Conservation (phyloP, 35 echinoderm and acorn worm genomes). For the Stichopus chloronotus region DNA sequence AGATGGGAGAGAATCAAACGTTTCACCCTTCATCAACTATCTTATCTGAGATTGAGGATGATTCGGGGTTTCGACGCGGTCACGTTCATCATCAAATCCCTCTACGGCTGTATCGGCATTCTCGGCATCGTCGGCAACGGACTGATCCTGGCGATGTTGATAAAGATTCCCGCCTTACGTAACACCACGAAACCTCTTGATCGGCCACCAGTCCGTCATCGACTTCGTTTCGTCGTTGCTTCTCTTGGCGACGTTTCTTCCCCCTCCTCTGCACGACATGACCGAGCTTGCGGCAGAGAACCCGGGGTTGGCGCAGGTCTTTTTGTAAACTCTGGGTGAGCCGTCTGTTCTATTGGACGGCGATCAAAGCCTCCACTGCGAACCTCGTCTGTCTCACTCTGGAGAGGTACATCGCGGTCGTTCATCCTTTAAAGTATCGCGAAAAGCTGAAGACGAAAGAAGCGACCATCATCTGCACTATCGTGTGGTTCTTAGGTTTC, state of each 20-base stretch:
- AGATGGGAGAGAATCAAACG: background rate
- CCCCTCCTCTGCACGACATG: slow-evolving; percentile 45
- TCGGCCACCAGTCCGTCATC: slow-evolving; percentile 54
- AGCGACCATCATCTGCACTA: slow-evolving; percentile 4
- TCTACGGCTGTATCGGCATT: slow-evolving; percentile 25
- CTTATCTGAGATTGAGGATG: background rate
- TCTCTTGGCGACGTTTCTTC: slow-evolving; percentile 48
- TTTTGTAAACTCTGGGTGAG: slow-evolving; percentile 43
- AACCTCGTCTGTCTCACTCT: slow-evolving; percentile 59
- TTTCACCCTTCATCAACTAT: background rate
- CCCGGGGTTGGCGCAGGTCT: background rate
- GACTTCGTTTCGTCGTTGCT: slow-evolving; percentile 22
- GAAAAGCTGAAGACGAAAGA: slow-evolving; percentile 13
- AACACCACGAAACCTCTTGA: slow-evolving; percentile 50
- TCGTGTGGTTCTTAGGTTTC: slow-evolving; percentile 41
- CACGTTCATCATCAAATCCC: background rate
- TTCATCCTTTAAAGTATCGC: slow-evolving; percentile 59
- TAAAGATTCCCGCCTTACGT: slow-evolving; percentile 45
- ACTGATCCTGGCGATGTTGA: slow-evolving; percentile 39
- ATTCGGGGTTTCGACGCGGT: background rate
- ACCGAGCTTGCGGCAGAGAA: background rate
- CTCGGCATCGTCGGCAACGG: slow-evolving; percentile 33
- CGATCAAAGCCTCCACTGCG: slow-evolving; percentile 54
- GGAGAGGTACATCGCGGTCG: slow-evolving; percentile 55
- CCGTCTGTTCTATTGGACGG: slow-evolving; percentile 48